Evolutionary conservation across 2,113 vertebrate species (phyloP).

Genomic region (Myotis davidii): DNA sequence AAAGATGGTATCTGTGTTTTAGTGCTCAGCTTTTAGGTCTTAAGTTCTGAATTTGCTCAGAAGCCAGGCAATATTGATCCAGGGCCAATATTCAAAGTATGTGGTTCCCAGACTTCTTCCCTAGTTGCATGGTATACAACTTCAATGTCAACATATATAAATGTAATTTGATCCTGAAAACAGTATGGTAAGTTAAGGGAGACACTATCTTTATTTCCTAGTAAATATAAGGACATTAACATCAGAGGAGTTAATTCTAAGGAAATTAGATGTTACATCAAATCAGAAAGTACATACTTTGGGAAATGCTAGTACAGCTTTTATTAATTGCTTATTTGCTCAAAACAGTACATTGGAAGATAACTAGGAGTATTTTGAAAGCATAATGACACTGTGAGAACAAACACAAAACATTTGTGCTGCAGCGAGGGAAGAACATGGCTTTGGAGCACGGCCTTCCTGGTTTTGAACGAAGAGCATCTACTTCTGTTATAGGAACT

Average conservation of each 20-base stretch:
- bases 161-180: slow-evolving; percentile 9
- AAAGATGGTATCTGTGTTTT: neutral
- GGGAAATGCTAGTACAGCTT: neutral
- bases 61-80: no score
- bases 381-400: neutral
- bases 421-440: neutral
- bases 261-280: neutral
- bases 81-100: no score
- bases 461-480: neutral
- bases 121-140: no score
- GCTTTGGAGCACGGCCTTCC: neutral
- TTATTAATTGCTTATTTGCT: neutral
- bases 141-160: neutral
- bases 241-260: neutral
- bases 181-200: neutral
- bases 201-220: neutral
- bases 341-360: neutral
- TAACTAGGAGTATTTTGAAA: neutral
- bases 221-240: neutral
- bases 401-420: neutral
- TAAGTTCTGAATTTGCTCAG: neutral
- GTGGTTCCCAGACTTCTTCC: no score
- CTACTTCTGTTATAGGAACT: neutral
- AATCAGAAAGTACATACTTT: neutral
- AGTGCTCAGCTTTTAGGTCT: neutral